Conservation (phyloP, 2,797 vertebrate genomes). For the Pangasius macronema region DNA sequence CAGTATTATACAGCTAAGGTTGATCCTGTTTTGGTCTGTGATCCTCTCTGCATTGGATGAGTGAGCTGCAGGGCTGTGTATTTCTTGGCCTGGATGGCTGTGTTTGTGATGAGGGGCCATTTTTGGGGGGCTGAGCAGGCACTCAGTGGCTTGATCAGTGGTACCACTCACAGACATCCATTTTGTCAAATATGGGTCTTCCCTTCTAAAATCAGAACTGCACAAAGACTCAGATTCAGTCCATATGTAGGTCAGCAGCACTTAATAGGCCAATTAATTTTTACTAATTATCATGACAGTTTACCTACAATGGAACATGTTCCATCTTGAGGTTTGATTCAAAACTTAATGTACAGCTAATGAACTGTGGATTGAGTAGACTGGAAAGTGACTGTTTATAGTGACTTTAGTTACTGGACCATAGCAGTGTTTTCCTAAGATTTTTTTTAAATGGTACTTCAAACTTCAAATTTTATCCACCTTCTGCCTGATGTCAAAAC, state of each 20-base stretch:
- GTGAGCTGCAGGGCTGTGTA: neutral
- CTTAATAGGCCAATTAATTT: neutral
- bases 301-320: neutral
- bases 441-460: neutral
- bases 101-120: neutral
- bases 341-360: slow-evolving; percentile 19
- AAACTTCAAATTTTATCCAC: neutral
- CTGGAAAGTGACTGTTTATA: neutral
- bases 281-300: slow-evolving; percentile 27
- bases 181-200: neutral
- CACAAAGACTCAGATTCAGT: slow-evolving; percentile 33
- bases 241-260: neutral
- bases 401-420: neutral
- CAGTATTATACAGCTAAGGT: neutral
- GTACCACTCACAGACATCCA: neutral
- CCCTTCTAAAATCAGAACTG: slow-evolving; percentile 14
- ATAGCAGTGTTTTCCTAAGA: neutral
- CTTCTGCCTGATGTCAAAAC: neutral
- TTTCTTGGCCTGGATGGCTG: neutral
- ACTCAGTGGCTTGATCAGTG: neutral
- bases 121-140: neutral
- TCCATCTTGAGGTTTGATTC: slow-evolving; percentile 12
- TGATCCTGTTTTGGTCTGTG: neutral
- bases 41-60: neutral
- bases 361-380: slow-evolving; percentile 5